These are phyloP conservation scores for Psylliodes chrysocephalus DNA, from an alignment of 2,888 invertebrate species.

Conservation along the genomic window DNA sequence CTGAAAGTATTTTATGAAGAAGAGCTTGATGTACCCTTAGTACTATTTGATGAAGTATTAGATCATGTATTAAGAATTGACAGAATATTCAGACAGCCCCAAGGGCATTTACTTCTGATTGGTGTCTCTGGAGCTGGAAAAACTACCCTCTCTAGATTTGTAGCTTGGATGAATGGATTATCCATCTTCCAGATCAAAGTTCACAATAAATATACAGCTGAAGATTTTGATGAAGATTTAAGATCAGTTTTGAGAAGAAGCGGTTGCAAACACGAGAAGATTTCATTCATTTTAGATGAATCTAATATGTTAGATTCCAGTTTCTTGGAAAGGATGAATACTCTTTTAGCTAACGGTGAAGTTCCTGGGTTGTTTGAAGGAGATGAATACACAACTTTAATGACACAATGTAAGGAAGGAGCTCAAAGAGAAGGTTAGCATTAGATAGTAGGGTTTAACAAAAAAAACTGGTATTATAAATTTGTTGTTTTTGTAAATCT, in stretches of 20 bases:
- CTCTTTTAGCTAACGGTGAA: slow-evolving; percentile 97
- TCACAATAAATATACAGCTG: slow-evolving; percentile 98
- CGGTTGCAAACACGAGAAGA: slow-evolving; percentile 96
- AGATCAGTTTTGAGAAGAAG: slow-evolving; percentile 87
- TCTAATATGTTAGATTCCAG: slow-evolving; percentile 98
- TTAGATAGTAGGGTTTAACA: too few relatives aligned
- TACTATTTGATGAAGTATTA: slow-evolving; percentile 98
- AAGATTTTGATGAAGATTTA: slow-evolving; percentile 99
- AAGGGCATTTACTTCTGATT: slow-evolving; percentile 96
- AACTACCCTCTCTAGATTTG: slow-evolving; percentile 98
- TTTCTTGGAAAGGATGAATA: slow-evolving; percentile 99
- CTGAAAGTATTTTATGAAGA: slow-evolving; percentile 99
- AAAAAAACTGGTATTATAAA: too few relatives aligned
- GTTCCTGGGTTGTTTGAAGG: slow-evolving; percentile 95
- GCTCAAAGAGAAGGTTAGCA: slow-evolving; percentile 86
- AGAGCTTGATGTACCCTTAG: slow-evolving; percentile 97
- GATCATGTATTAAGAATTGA: slow-evolving; percentile 99
- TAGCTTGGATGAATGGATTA: slow-evolving; percentile 99
- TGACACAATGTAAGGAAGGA: slow-evolving; percentile 99
- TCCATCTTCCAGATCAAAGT: slow-evolving; percentile 99
- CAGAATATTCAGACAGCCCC: slow-evolving; percentile 96
- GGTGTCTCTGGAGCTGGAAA: slow-evolving; percentile 99
- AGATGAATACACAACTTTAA: slow-evolving; percentile 97
- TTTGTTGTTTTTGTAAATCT: background rate
- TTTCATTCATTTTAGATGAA: slow-evolving; percentile 98